Conservation (phyloP, 2,888 invertebrate species). For the Meiosimyza decipiens region DNA sequence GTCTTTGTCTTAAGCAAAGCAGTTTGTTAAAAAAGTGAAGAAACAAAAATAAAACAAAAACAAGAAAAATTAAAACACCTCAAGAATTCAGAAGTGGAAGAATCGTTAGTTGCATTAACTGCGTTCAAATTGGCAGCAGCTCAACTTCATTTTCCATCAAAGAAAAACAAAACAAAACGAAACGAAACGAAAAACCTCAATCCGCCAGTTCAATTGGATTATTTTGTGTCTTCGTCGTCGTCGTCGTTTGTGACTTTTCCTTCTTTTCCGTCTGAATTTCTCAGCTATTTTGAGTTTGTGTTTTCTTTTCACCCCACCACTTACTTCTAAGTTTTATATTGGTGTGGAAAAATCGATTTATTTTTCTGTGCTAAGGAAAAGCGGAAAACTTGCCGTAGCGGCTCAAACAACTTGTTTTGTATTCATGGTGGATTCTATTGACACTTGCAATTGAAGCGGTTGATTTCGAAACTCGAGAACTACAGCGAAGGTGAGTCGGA, state of each 20-base stretch:
- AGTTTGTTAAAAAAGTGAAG: too few relatives aligned
- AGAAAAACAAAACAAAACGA: neutral
- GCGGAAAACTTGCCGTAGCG: neutral
- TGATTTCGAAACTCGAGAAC: too few relatives aligned
- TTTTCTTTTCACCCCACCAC: too few relatives aligned
- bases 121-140: neutral
- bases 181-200: constrained; percentile 19
- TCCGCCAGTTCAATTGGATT: constrained; percentile 25
- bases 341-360: neutral
- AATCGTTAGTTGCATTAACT: constrained; percentile 7
- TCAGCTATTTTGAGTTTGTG: too few relatives aligned
- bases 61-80: neutral
- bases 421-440: too few relatives aligned
- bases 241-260: neutral
- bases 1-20: too few relatives aligned
- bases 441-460: too few relatives aligned
- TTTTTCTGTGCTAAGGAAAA: constrained; percentile 5
- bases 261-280: neutral
- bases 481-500: too few relatives aligned
- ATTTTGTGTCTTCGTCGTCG: constrained; percentile 15
- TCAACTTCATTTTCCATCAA: constrained; percentile 19
- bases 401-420: neutral
- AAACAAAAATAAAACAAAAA: neutral
- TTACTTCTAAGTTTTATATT: neutral
- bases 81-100: neutral